Evolutionary conservation across 2,888 invertebrate species (phyloP), one percentile per base, ranked within the genome.

Genomic region (Mylabris sibirica): DNA sequence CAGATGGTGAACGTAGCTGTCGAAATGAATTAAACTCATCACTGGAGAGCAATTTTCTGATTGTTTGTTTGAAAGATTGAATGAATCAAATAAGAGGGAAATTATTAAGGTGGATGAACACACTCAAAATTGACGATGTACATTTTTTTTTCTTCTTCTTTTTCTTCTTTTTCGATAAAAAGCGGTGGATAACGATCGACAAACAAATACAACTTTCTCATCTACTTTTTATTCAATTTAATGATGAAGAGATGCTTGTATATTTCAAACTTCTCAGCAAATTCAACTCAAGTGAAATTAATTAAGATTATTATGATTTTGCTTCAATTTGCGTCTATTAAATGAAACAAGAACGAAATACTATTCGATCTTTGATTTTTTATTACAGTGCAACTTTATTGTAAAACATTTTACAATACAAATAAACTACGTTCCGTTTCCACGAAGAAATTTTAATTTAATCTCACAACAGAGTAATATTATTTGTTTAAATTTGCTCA

Each of bases 131-230:
- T 20, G 22, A 60, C 1, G 26, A 64, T 67, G 66, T 65, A 65
- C 70, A 70, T 72, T 72, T 72, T 69, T 70, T 30, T 30, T 30
- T 30, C 8, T 30, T 8, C 5, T 30, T 30, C 30, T 30, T 30
- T 30, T 30, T 8, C 5, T 30, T 30, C 30, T 30, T 8, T 30
- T 30, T 30, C 30, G 30, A 30, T 30, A 30, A 30, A 26, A 30
- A 30, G 4, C n/a, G 65, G 70, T 17, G 65, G 70, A 73, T 73
- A 73, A 73, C 70, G 73, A 73, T 74, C 70, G 68, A 68, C 73
- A 74, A 74, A 74, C 72, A 72, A 70, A 67, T 73, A 66, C 61
- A 71, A 68, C 70, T 71, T 60, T 62, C n/a, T 66, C 63, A 35
- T 65, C 49, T 22, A 20, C 30, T 67, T 60, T 60, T 60, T 64